These are phyloP conservation scores for Volucella bombylans DNA, from an alignment of 2,888 invertebrate species.

Conservation along the genomic window DNA sequence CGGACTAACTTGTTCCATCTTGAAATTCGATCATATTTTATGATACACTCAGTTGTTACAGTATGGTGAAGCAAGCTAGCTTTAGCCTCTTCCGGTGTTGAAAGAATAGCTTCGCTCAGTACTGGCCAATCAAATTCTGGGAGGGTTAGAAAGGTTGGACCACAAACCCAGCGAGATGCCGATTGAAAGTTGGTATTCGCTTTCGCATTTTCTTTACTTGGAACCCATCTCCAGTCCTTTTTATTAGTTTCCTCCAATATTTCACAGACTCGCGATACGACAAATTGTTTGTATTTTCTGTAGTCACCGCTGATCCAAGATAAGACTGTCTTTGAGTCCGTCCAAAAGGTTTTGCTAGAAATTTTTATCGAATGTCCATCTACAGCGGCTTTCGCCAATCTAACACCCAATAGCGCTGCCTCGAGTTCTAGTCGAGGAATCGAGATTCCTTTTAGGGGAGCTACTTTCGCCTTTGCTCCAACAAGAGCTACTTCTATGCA, in stretches of 20 bases:
- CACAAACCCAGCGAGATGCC: neutral
- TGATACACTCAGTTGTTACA: no score
- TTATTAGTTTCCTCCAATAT: conserved; percentile 25
- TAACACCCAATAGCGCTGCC: conserved; percentile 1
- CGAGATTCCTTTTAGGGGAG: neutral
- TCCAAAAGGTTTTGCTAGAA: conserved; percentile 1
- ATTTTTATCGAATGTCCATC: conserved; percentile 13
- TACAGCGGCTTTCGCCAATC: conserved; percentile 1
- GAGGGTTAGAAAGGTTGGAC: no score
- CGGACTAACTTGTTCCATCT: no score
- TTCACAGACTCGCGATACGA: conserved; percentile 21
- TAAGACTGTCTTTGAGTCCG: conserved; percentile 36
- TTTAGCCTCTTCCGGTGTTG: no score
- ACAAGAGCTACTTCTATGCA: neutral
- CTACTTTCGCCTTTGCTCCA: neutral
- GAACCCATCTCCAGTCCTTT: conserved; percentile 19
- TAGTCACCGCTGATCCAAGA: conserved; percentile 40
- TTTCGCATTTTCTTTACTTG: conserved; percentile 14
- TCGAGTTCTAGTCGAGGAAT: conserved; percentile 16
- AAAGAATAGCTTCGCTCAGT: no score
- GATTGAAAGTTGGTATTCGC: neutral
- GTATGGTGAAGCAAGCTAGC: no score
- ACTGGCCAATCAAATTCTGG: no score
- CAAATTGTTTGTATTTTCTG: conserved; percentile 41
- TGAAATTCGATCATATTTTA: no score